These are phyloP conservation scores for Amiota minor DNA, from an alignment of 2,888 invertebrate species.

Conservation along the genomic window DNA sequence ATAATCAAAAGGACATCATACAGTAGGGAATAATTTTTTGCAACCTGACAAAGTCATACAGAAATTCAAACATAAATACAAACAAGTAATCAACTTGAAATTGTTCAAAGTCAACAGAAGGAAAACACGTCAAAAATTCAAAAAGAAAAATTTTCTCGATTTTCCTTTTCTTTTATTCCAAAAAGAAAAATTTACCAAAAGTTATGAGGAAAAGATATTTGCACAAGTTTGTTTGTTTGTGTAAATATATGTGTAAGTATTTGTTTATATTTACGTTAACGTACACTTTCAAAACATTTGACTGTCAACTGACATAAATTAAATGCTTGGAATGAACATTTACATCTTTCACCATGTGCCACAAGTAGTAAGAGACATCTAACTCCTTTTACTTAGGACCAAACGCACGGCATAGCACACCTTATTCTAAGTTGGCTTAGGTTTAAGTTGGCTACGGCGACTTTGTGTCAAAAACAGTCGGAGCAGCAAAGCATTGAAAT, in stretches of 20 bases:
- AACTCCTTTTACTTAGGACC: neutral
- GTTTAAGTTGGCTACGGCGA: neutral
- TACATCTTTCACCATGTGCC: constrained; percentile 1
- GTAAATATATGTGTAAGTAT: neutral
- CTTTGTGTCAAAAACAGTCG: neutral
- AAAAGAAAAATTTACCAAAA: too few species aligned
- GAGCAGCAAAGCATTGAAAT: neutral
- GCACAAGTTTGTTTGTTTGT: neutral
- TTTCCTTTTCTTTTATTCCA: too few species aligned
- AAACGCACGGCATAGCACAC: neutral
- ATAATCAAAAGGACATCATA: too few species aligned
- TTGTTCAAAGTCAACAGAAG: too few species aligned
- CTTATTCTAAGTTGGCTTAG: neutral
- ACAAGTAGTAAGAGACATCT: neutral
- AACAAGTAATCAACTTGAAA: too few species aligned
- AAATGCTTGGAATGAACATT: constrained; percentile 9
- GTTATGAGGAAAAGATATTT: too few species aligned
- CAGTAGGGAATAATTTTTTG: too few species aligned
- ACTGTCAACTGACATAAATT: constrained; percentile 7
- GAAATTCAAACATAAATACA: too few species aligned
- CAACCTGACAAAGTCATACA: too few species aligned
- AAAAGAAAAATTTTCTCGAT: too few species aligned
- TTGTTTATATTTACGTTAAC: neutral
- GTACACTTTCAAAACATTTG: neutral
- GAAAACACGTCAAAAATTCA: too few species aligned